Percentiles rank a stretch among this genome's conserved stretches.
Evolutionary conservation across 2,888 invertebrate genomes (phyloP).

Genomic region (Acronicta aceris): DNA sequence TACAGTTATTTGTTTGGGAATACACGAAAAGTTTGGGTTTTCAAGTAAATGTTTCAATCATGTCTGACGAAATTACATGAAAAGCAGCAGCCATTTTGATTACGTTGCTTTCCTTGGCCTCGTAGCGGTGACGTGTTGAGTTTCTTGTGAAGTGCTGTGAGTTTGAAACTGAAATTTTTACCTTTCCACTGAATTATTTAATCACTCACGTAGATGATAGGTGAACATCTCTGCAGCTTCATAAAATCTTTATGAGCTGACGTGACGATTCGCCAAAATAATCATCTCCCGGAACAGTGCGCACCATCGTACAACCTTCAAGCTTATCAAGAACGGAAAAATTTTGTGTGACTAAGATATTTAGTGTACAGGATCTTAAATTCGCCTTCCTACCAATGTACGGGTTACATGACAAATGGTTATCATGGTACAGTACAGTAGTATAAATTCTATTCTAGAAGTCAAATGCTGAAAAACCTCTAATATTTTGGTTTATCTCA

Average conservation of each 20-base stretch:
- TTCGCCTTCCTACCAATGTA: too few species aligned
- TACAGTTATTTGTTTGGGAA: slow-evolving; percentile 58
- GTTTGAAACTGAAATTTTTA: slow-evolving; percentile 2
- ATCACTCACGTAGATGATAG: not conserved
- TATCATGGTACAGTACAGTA: too few species aligned
- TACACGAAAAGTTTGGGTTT: slow-evolving; percentile 60
- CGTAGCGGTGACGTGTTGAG: slow-evolving; percentile 78
- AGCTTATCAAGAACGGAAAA: slow-evolving; percentile 26
- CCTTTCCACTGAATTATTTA: not conserved
- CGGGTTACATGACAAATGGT: too few species aligned
- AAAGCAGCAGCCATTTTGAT: slow-evolving; percentile 86
- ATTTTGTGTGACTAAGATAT: not conserved
- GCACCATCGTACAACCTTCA: slow-evolving; percentile 35
- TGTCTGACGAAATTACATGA: slow-evolving; percentile 73
- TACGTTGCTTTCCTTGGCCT: slow-evolving; percentile 79
- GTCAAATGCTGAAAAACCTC: too few species aligned
- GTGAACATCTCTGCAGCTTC: not conserved
- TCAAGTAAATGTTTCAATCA: slow-evolving; percentile 53
- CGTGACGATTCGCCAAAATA: not conserved
- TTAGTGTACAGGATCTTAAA: not conserved
- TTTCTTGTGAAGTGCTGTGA: slow-evolving; percentile 54
- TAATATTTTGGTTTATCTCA: too few species aligned
- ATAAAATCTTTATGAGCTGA: not conserved
- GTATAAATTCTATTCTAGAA: too few species aligned
- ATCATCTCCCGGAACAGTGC: not conserved